Evolutionary conservation across 2,888 invertebrate genomes (phyloP), one percentile per base, ranked within the genome.

Genomic region (Ethmia dodecea): DNA sequence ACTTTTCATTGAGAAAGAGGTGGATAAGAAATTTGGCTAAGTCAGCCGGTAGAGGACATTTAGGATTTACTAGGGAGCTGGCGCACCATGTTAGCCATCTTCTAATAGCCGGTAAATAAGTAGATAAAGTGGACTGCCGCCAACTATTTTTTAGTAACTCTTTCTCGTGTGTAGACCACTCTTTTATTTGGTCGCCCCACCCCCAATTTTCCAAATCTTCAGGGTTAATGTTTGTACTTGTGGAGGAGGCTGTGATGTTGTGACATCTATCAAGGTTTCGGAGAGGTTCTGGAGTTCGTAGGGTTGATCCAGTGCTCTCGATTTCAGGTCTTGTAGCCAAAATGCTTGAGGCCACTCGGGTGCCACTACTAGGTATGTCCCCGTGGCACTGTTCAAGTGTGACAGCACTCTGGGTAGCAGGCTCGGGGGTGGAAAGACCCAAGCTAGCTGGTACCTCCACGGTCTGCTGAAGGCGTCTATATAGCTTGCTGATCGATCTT

Each of bases 391-490:
- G 33, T 26, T 33, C 54, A 59, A 40, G 22, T 59, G 54, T 1
- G 28, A 24, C 10, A 55, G 43, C 2, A 61, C 51, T 18, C 41
- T 25, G 3, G 59, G 59, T 1, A 60, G 37, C 5, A 52, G 31
- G 5, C 13, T 28, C 9, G 58, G 63, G 3, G 61, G 62, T 2
- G 62, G 59, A 30, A 62, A 61, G 5, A 59, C 35, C 39, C 60
- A 63, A 0, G 37, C 56, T 15, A 54, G 33, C 0, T 33, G 30
- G 25, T 31, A 55, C 1, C 37, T n/a, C 52, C 56, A 57, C 2
- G 2, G 24, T 10, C 40, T 43, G 42, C 51, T 51, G 49, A 59
- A 58, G 1, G 56, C 54, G 22, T 55, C 43, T 37, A 3, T 2
- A 10, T 10, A 31, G 1, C 3, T 13, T 1, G 31, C 31, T 6